Evolutionary conservation across 2,888 invertebrate species (phyloP).

Genomic region (Cryptocephalus moraei): DNA sequence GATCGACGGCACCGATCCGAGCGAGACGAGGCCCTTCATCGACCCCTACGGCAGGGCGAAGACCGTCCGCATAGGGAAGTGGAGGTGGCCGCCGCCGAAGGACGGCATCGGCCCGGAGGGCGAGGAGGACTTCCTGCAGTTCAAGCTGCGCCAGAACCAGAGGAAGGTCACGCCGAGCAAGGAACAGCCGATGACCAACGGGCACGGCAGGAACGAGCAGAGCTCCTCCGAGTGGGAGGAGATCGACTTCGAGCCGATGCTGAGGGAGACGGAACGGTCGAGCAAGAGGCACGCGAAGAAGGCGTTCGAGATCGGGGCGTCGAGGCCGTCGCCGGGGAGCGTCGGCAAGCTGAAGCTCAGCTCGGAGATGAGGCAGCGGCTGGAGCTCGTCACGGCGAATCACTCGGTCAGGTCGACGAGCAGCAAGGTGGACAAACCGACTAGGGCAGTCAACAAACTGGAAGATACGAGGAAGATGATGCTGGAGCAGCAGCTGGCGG

Average conservation of each 20-base stretch:
- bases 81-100: conserved; percentile 93
- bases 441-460: conserved; percentile 65
- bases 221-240: conserved; percentile 71
- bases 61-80: conserved; percentile 86
- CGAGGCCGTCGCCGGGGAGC: conserved; percentile 74
- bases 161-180: conserved; percentile 68
- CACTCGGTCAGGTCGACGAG: conserved; percentile 75
- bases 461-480: conserved; percentile 78
- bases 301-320: conserved; percentile 73
- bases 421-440: conserved; percentile 56
- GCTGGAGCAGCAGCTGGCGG: conserved; percentile 75
- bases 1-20: conserved; percentile 67
- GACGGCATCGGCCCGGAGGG: conserved; percentile 60
- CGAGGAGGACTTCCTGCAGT: conserved; percentile 75
- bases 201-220: conserved; percentile 13
- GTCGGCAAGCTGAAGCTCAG: conserved; percentile 85
- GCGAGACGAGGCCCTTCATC: conserved; percentile 71
- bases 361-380: conserved; percentile 81
- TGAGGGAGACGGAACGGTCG: conserved; percentile 24
- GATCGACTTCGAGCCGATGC: conserved; percentile 58
- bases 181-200: conserved; percentile 27
- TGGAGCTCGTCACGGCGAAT: conserved; percentile 82
- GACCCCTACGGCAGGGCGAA: conserved; percentile 90
- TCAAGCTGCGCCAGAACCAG: conserved; percentile 72
- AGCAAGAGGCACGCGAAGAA: conserved; percentile 34